Evolutionary conservation across 2,113 vertebrate genomes (phyloP).

Genomic region (Otis tarda): DNA sequence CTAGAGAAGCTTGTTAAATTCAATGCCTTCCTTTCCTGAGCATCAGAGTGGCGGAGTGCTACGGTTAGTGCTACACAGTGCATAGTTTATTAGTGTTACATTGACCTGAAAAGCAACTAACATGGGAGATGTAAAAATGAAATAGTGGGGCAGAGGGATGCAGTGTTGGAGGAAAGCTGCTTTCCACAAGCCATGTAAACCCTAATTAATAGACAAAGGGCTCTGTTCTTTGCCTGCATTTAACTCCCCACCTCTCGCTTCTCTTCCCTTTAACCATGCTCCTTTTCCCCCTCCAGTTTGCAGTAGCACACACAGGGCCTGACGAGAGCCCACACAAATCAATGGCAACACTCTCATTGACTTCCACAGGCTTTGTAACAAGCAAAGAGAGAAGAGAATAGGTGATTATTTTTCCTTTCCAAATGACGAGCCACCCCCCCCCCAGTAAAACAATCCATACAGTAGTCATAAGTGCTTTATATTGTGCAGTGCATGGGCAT

Average conservation of each 20-base stretch:
- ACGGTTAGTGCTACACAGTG: not conserved
- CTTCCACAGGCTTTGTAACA: not conserved
- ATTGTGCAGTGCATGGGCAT: not conserved
- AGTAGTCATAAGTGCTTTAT: not conserved
- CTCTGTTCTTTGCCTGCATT: slow-evolving; percentile 47
- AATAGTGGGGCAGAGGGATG: slow-evolving; percentile 54
- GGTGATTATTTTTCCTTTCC: slow-evolving; percentile 22
- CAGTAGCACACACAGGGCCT: not conserved
- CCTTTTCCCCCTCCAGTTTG: not conserved
- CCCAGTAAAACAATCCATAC: not conserved
- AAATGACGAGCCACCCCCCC: not conserved
- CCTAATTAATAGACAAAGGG: slow-evolving; percentile 69
- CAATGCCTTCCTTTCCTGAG: not conserved
- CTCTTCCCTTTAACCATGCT: not conserved
- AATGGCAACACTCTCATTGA: not conserved
- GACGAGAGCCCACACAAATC: not conserved
- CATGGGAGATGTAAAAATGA: slow-evolving; percentile 22
- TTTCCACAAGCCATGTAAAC: slow-evolving; percentile 70
- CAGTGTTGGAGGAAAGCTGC: slow-evolving; percentile 60
- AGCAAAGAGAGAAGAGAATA: slow-evolving; percentile 7
- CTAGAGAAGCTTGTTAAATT: not conserved
- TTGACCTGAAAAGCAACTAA: not conserved
- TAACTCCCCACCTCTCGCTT: slow-evolving; percentile 25
- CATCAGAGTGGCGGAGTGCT: not conserved
- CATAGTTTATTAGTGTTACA: not conserved